phyloP scores from a whole-genome alignment of 2,888 invertebrate species.

The Elegia similella region DNA sequence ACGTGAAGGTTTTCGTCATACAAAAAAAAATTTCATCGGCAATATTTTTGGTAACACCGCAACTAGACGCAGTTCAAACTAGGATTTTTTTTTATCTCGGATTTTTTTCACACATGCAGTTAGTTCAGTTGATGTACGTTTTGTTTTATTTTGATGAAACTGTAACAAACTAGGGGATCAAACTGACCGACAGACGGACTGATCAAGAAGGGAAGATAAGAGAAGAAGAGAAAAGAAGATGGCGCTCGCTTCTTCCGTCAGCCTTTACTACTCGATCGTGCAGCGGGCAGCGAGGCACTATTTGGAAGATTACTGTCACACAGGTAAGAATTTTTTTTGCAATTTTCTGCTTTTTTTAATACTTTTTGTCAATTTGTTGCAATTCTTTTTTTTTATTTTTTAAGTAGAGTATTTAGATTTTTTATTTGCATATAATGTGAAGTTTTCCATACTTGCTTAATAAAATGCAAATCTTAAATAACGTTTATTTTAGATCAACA shows the following conservation, averaged over 20 bases:
- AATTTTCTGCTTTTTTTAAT: not conserved
- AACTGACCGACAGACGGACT: slow-evolving; percentile 49
- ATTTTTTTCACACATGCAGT: slow-evolving; percentile 51
- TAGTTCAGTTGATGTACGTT: slow-evolving; percentile 59
- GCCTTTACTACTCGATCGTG: slow-evolving; percentile 86
- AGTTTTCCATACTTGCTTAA: too few relatives aligned
- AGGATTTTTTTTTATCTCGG: slow-evolving; percentile 56
- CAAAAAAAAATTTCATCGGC: slow-evolving; percentile 60
- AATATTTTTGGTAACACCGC: slow-evolving; percentile 57
- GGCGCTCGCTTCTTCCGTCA: slow-evolving; percentile 85
- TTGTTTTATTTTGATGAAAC: slow-evolving; percentile 56
- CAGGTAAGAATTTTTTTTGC: slow-evolving; percentile 67
- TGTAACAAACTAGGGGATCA: slow-evolving; percentile 57
- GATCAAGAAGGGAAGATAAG: slow-evolving; percentile 36
- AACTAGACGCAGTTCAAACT: slow-evolving; percentile 76
- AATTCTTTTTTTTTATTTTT: too few relatives aligned
- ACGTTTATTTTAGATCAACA: too few relatives aligned
- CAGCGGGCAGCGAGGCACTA: slow-evolving; percentile 85
- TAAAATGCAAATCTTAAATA: too few relatives aligned
- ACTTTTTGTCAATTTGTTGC: not conserved
- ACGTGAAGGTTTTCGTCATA: slow-evolving; percentile 49
- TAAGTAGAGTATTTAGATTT: too few relatives aligned
- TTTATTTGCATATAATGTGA: too few relatives aligned
- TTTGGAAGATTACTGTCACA: slow-evolving; percentile 85
- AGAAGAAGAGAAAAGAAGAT: slow-evolving; percentile 62